Evolutionary conservation across 2,797 vertebrate species (phyloP).

Genomic region (Protonibea diacanthus): DNA sequence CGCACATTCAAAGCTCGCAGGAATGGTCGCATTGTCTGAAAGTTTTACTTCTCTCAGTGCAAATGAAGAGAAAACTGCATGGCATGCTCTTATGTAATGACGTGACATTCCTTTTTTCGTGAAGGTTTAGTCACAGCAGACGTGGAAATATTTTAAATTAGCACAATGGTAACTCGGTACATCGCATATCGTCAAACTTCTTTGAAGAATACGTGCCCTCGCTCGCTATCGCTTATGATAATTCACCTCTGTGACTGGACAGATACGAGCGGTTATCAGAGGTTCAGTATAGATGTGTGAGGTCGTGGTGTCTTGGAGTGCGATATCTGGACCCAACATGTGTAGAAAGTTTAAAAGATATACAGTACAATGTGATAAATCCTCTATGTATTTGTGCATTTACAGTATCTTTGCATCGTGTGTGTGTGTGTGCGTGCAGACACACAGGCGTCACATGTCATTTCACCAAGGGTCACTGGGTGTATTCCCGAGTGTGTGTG

Average conservation of each 20-base stretch:
- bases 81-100: neutral
- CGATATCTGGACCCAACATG: neutral
- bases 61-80: neutral
- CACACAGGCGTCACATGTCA: slow-evolving; percentile 20
- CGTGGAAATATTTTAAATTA: neutral
- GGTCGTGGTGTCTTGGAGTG: neutral
- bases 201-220: neutral
- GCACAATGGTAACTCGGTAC: neutral
- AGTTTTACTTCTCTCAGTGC: neutral
- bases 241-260: neutral
- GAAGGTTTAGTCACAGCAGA: neutral
- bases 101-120: neutral
- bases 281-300: neutral
- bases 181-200: neutral
- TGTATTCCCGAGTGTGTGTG: slow-evolving; percentile 16
- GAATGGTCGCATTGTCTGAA: neutral
- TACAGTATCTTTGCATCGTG: neutral
- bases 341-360: neutral
- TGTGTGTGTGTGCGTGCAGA: neutral
- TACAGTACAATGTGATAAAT: neutral
- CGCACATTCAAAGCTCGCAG: neutral
- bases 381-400: neutral
- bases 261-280: neutral
- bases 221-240: too few relatives aligned
- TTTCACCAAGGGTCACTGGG: slow-evolving; percentile 40